Evolutionary conservation across 2,888 invertebrate species (phyloP), one percentile per base, ranked within the genome.

Genomic region (Balanococcus diminutus): DNA sequence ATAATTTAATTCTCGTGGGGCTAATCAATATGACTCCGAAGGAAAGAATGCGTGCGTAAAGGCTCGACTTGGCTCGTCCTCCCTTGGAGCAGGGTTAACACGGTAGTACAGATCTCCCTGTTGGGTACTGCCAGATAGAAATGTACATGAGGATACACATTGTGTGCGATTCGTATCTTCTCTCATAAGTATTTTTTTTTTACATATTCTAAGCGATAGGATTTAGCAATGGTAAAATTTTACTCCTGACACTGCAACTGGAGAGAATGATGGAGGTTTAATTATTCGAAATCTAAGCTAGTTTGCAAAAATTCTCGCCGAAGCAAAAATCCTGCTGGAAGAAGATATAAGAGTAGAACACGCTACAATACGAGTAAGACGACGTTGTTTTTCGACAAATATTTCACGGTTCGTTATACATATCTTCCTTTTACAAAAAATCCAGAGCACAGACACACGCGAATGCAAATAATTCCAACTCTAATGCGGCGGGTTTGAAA

Each of bases 1-100:
- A 82, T 82, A 82, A 82, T 82, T 82, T 82, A 82, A 82, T 82
- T 82, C 82, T 82, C 82, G 32, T 46, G 82, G 56, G 82, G 82
- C 82, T 82, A 82, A 82, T 82, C 51, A 82, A 82, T 82, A 82
- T 82, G 82, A 82, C 82, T 82, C 42, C 82, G 82, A 51, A 51
- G 82, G 32, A 79, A 79, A 36, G 75, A 79, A 79, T 79, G 75
- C 75, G 36, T 79, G 19, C 19, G 32, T 79, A 19, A 8, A 25
- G 22, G 75, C 75, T 79, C 36, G 32, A n/a, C 19, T 36, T 19
- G 22, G 75, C 75, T 79, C 36, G 32, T 32, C 19, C 75, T 19
- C 67, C 28, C 28, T 16, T 67, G 67, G 56, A 72, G 16, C 31
- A 19, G 72, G 31, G 72, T 72, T 72, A 72, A 72, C 72, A 19